A percentile compares a stretch with the other conserved stretches of the same genome.
Conservation (phyloP, 2,888 invertebrate genomes). For the Mactromeris polynyma region DNA sequence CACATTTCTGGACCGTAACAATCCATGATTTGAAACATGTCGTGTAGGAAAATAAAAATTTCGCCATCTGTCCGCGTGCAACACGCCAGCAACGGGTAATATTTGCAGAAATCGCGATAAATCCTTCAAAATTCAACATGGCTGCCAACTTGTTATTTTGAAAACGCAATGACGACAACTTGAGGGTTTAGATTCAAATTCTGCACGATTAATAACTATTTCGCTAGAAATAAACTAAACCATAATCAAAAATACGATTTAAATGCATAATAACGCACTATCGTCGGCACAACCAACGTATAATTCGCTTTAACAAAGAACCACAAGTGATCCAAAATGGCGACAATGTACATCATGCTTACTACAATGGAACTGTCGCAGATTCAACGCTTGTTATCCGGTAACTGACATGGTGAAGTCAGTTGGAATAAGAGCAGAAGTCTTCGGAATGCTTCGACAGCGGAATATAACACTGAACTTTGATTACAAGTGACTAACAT, state of each 20-base stretch:
- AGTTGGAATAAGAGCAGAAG: neutral
- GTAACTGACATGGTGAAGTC: neutral
- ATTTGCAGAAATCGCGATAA: neutral
- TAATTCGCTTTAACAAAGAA: neutral
- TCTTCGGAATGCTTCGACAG: neutral
- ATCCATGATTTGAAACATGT: neutral
- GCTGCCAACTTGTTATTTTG: conserved; percentile 43
- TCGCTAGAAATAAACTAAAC: neutral
- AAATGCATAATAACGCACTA: too few relatives aligned
- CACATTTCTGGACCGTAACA: neutral
- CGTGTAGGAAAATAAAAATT: neutral
- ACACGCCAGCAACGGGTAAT: neutral
- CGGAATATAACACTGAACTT: neutral
- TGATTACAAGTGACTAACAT: neutral
- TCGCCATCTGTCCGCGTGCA: neutral
- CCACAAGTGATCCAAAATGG: neutral
- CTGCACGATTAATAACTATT: neutral
- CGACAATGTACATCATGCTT: neutral
- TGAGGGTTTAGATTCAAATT: too few relatives aligned
- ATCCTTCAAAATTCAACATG: conserved; percentile 62
- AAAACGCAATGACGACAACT: conserved; percentile 5
- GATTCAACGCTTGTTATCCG: neutral
- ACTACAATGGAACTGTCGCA: neutral
- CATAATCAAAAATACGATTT: neutral
- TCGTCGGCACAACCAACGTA: too few relatives aligned